A percentile compares a stretch with the other conserved stretches of the same genome.
phyloP scores from a whole-genome alignment of 2,797 vertebrate species.

The Lindbergichthys nudifrons region DNA sequence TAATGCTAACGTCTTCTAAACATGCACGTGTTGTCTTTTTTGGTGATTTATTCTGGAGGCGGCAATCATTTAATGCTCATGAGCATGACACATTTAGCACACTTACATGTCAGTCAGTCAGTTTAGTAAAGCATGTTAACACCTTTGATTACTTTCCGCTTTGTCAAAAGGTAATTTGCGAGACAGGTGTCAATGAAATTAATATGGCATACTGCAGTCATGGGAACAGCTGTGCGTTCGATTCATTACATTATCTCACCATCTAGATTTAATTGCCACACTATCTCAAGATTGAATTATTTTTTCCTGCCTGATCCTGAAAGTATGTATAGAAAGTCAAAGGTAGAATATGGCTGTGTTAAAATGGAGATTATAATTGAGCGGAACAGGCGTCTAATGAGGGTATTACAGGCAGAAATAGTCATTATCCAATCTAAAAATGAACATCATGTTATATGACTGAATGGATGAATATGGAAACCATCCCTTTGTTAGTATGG shows the following conservation, averaged over 20 bases:
- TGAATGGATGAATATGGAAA: background rate
- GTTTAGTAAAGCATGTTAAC: background rate
- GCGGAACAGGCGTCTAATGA: background rate
- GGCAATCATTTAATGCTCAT: background rate
- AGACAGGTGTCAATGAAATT: constrained; percentile 19
- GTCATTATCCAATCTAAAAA: background rate
- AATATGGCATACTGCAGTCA: background rate
- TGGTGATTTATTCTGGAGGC: background rate
- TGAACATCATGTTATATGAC: background rate
- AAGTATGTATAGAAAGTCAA: background rate
- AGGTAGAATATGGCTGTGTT: background rate
- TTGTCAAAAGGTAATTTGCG: background rate
- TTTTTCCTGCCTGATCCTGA: background rate
- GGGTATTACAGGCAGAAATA: background rate
- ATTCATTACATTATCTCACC: constrained; percentile 21
- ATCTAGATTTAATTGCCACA: constrained; percentile 30
- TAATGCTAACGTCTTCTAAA: background rate
- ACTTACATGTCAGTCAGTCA: background rate
- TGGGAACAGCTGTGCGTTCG: constrained; percentile 38
- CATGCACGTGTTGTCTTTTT: background rate
- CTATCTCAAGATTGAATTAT: background rate
- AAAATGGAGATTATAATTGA: background rate
- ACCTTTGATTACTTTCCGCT: constrained; percentile 10
- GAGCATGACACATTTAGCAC: background rate
- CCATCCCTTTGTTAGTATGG: background rate